Evolutionary conservation across 1,140 invertebrate species (phyloP).

Genomic region (Akabosia matsudoensis): DNA sequence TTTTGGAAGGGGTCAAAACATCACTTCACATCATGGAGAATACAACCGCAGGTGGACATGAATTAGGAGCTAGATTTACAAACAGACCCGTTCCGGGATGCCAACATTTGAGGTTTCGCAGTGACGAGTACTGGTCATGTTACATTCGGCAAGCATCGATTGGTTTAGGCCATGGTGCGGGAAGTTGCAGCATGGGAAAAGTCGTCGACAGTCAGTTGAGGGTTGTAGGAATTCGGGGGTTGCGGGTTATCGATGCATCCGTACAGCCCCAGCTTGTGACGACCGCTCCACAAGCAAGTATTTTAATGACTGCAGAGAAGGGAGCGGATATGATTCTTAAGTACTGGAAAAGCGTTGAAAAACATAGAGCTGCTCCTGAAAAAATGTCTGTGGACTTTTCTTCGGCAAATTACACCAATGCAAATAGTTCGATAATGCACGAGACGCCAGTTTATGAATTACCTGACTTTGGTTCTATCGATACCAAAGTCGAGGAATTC

Average conservation of each 20-base stretch:
- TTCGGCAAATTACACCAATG: too few relatives aligned
- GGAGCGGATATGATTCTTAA: background rate
- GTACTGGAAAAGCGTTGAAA: background rate
- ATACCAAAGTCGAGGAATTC: too few relatives aligned
- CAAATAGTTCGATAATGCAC: too few relatives aligned
- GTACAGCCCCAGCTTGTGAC: slow-evolving; percentile 54
- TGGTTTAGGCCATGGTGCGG: background rate
- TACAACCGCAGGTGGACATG: background rate
- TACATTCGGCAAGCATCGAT: background rate
- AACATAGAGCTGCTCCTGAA: background rate
- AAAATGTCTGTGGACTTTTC: background rate
- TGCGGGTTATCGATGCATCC: slow-evolving; percentile 58
- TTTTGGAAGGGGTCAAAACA: slow-evolving; percentile 1
- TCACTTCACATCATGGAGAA: background rate
- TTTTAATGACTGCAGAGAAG: slow-evolving; percentile 13
- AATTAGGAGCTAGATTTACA: background rate
- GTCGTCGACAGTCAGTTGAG: slow-evolving; percentile 57
- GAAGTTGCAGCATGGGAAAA: background rate
- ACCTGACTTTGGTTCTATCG: too few relatives aligned
- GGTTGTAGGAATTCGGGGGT: slow-evolving; percentile 53
- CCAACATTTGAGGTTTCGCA: background rate
- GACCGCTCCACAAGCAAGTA: background rate
- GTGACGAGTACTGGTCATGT: slow-evolving; percentile 10
- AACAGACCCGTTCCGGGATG: background rate
- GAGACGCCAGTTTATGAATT: too few relatives aligned